Evolutionary conservation across 2,113 vertebrate species (phyloP).

Genomic region (Eurypyga helias): DNA sequence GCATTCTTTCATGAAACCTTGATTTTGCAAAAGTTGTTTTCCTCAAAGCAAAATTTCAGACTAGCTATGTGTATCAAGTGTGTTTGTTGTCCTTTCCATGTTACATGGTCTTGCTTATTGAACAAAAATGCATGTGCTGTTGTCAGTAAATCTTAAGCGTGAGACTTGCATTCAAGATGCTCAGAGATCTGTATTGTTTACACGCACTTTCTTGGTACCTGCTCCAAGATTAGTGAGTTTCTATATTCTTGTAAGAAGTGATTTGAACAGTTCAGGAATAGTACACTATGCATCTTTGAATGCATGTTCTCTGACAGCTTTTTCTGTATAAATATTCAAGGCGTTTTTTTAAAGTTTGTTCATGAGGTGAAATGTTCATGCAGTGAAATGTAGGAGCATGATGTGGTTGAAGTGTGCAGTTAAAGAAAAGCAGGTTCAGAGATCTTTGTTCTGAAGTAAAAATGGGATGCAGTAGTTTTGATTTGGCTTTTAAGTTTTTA

Average conservation of each 20-base stretch:
- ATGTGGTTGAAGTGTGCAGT: background rate
- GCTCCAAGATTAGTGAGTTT: background rate
- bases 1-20: background rate
- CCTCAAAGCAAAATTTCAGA: background rate
- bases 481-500: background rate
- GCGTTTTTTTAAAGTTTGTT: background rate
- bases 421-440: background rate
- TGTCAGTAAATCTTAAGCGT: background rate
- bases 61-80: background rate
- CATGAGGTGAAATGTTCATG: background rate
- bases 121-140: background rate
- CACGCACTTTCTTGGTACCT: background rate
- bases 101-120: background rate
- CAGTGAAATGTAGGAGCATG: background rate
- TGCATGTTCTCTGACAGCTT: background rate
- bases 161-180: background rate
- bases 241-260: background rate
- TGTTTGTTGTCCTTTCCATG: background rate
- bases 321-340: background rate
- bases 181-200: background rate
- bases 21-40: background rate
- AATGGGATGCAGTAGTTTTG: background rate
- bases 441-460: background rate
- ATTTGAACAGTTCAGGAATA: background rate
- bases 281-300: background rate